Conservation (phyloP, 2,797 vertebrate species). For the Tamandua tetradactyla region DNA sequence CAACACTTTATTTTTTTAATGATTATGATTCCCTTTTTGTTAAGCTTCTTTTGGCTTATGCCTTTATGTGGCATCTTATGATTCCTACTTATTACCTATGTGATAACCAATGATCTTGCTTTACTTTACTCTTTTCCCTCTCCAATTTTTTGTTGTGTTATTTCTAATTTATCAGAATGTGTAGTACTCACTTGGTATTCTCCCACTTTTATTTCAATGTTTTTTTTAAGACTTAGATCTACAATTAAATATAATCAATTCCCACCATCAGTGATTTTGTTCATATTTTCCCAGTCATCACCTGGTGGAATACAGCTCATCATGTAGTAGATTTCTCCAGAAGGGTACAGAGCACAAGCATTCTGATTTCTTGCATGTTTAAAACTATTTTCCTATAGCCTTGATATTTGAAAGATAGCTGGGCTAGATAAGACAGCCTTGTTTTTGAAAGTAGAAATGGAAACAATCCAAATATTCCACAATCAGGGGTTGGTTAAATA, state of each 20-base stretch:
- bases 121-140: background rate
- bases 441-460: slow-evolving; percentile 22
- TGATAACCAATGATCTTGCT: background rate
- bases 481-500: background rate
- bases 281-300: background rate
- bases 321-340: background rate
- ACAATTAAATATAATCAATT: background rate
- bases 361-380: background rate
- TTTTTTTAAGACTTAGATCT: background rate
- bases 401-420: background rate
- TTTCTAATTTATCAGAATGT: background rate
- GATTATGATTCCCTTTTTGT: background rate
- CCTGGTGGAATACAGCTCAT: background rate
- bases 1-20: background rate
- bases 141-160: background rate
- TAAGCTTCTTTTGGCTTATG: background rate
- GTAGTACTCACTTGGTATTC: background rate
- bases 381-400: background rate
- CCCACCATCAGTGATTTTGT: background rate
- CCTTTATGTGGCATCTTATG: background rate
- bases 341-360: background rate
- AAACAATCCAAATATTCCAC: slow-evolving; percentile 24
- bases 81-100: background rate
- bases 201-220: background rate
- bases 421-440: background rate